Evolutionary conservation across 2,888 invertebrate species (phyloP), one percentile per base, ranked within the genome.

Genomic region (Nudaria mundana): DNA sequence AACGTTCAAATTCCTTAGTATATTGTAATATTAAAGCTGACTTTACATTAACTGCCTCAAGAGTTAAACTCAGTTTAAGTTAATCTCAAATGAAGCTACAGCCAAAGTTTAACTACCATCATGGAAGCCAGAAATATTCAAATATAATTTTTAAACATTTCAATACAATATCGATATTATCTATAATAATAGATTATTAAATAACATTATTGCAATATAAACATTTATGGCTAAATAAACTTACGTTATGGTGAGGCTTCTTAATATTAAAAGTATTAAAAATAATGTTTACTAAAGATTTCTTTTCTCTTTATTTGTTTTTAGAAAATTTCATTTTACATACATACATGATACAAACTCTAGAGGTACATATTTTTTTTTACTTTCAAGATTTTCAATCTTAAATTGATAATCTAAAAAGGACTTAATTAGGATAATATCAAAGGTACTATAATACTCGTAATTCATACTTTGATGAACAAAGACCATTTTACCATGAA

Each of bases 231-330:
- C 64, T 45, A 43, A 49, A 61, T 71, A 71, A 52, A 56, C 70
- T 77, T 77, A 58, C 43, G 51, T 57, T 76, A 72, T 77, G 81
- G 80, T 81, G 81, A 79, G 76, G 71, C 68, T 58, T 70, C 52
- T 61, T 71, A 56, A 37, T 35, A 48, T 30, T 49, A 28, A 52
- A 49, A 48, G 44, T 31, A 8, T 16, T 14, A 30, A 22, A 22
- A 22, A 29, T 14, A 23, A 22, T 22, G 13, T 40, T 20, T 20
- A n/a, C n/a, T 30, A 24, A 11, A 12, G 29, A 24, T 12, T 3
- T 30, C 25, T 13, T 23, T 10, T n/a, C n/a, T n/a, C n/a, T n/a
- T n/a, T n/a, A n/a, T n/a, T n/a, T n/a, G n/a, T n/a, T n/a, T n/a
- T n/a, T n/a, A n/a, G n/a, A n/a, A n/a, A n/a, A n/a, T n/a, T n/a